Conservation (phyloP, 2,113 vertebrate species). For the Butastur rufipennis region DNA sequence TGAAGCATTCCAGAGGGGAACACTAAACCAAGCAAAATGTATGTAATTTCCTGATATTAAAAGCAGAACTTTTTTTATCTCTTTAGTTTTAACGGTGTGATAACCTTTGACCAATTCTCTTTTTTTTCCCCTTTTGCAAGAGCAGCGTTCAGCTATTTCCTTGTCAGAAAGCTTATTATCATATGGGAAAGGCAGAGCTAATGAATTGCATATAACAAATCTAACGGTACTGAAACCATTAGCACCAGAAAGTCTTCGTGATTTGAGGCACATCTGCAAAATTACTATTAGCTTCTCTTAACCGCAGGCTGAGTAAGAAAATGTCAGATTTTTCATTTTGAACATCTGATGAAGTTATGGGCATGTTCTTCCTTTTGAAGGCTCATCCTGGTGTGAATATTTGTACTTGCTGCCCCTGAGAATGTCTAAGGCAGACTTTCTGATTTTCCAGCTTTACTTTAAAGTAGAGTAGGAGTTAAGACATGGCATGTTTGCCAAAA, state of each 20-base stretch:
- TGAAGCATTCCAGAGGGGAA: background rate
- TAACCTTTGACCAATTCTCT: background rate
- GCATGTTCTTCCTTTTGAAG: constrained; percentile 26
- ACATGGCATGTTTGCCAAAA: background rate
- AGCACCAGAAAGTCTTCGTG: background rate
- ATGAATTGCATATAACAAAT: background rate
- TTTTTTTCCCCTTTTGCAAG: background rate
- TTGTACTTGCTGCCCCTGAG: background rate
- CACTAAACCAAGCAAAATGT: background rate
- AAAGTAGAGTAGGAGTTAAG: constrained; percentile 14
- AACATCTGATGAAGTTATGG: background rate
- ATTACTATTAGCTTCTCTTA: background rate
- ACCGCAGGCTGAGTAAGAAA: background rate
- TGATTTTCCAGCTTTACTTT: background rate
- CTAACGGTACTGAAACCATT: background rate
- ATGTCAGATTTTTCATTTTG: constrained; percentile 19
- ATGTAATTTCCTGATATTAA: background rate
- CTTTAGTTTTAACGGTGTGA: background rate
- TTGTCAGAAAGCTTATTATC: background rate
- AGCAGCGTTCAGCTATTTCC: background rate
- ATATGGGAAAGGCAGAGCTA: background rate
- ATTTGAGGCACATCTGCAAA: background rate
- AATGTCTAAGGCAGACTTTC: background rate
- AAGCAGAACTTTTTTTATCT: background rate
- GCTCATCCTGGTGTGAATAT: background rate